Evolutionary conservation across 2,797 vertebrate species (phyloP), one percentile per base, ranked within the genome.

Genomic region (Petrocephalus schoutedeni): DNA sequence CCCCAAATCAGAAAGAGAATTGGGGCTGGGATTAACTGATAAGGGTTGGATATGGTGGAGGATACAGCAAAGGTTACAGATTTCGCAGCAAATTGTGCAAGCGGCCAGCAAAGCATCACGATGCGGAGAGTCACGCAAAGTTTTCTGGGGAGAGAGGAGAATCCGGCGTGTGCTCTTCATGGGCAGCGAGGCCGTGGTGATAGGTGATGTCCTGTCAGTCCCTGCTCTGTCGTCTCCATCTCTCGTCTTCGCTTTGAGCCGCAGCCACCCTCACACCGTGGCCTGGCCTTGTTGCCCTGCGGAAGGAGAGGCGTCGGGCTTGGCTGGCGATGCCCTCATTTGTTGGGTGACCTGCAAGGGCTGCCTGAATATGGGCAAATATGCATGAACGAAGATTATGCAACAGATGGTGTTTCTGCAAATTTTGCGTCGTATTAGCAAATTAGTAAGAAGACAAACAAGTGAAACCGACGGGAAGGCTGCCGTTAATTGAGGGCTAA

Each of bases 351-450:
- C 57, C 36, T 19, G 56, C 2, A 58, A 9, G 56, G 56, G 41
- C 0, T 61, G 23, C 53, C 89, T 92, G 83, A 89, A 91, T 89
- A 90, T 91, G 80, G 49, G 89, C 89, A 87, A 91, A 89, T 71
- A 90, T 91, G 86, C 56, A 91, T 90, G 88, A 91, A 89, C 67
- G 71, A 87, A 88, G 88, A 80, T 86, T 58, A 86, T 89, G 88
- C 77, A 86, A 88, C 83, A 91, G 89, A 91, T 88, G 87, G 32
- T 45, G 83, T 90, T 90, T 84, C 86, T 88, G 36, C 9, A 87
- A 74, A 90, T 91, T 28, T 36, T 90, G 28, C 41, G 87, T 67
- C 49, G 88, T 85, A 21, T 61, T 82, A 71, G 28, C 64, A 82
- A 85, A 82, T 86, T 89, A 89, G 87, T 41, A 86, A 88, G 87